A percentile compares a stretch with the other conserved stretches of the same genome.
These are phyloP conservation scores for Augochlorella aurata DNA, from an alignment of 2,888 invertebrate species.

Conservation along the genomic window DNA sequence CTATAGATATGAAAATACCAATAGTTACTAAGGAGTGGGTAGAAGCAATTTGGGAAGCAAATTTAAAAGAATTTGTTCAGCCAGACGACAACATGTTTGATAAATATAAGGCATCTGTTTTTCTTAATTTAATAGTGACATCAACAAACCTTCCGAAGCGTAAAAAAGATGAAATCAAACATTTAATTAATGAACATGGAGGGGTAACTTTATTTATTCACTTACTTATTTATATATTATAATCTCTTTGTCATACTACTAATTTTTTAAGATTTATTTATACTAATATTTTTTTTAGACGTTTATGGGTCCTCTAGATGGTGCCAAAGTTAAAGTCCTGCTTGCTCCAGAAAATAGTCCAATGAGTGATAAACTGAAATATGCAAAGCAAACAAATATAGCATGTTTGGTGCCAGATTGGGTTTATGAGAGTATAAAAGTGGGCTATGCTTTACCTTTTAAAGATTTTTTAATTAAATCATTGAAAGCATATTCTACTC, in stretches of 20 bases:
- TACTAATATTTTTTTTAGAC: conserved; percentile 74
- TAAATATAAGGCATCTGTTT: conserved; percentile 86
- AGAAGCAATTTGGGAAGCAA: conserved; percentile 89
- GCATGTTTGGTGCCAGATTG: conserved; percentile 90
- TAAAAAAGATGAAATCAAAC: conserved; percentile 86
- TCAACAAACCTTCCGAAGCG: conserved; percentile 88
- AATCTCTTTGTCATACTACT: conserved; percentile 25
- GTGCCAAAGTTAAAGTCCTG: conserved; percentile 84
- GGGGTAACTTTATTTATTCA: conserved; percentile 79
- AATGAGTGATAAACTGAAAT: conserved; percentile 88
- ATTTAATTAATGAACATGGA: conserved; percentile 89
- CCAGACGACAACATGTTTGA: conserved; percentile 87
- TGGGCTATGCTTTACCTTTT: conserved; percentile 87
- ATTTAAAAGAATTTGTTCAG: conserved; percentile 85
- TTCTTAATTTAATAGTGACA: conserved; percentile 90
- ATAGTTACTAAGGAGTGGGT: conserved; percentile 92
- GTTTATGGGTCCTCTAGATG: conserved; percentile 83
- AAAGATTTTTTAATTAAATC: conserved; percentile 84
- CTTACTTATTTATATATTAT: conserved; percentile 35
- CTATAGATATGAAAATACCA: conserved; percentile 85
- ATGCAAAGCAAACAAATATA: conserved; percentile 84
- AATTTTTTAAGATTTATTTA: background rate
- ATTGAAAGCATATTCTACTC: conserved; percentile 87
- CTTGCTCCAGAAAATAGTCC: conserved; percentile 80
- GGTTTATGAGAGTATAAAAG: conserved; percentile 90